Percentiles rank a stretch among this genome's conserved stretches.
Conservation (phyloP, 2,797 vertebrate species). For the Eulemur coronatus region DNA sequence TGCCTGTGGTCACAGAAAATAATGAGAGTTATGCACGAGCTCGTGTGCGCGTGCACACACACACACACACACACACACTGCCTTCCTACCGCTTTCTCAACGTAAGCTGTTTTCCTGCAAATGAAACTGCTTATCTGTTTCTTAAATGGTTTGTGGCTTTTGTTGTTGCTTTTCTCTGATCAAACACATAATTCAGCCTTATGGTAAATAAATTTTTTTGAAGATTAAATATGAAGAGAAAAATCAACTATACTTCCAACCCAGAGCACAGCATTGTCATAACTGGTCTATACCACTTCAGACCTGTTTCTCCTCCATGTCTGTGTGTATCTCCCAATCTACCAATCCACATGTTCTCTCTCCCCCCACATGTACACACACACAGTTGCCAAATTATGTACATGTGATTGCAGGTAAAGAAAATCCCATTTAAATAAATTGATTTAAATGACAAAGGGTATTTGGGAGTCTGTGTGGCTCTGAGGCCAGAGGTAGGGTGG, state of each 20-base stretch:
- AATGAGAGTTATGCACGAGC: neutral
- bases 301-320: neutral
- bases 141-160: neutral
- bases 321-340: neutral
- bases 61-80: neutral
- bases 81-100: neutral
- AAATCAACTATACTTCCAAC: neutral
- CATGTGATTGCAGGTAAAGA: neutral
- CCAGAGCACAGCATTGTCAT: neutral
- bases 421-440: neutral
- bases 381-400: neutral
- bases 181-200: neutral
- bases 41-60: too few species aligned
- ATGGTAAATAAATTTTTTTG: neutral
- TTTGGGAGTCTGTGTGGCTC: neutral
- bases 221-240: neutral
- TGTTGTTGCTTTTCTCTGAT: neutral
- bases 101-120: neutral
- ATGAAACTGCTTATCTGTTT: neutral
- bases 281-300: neutral
- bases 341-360: neutral
- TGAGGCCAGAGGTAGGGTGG: neutral
- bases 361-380: neutral
- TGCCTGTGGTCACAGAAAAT: neutral
- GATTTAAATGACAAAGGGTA: neutral